A percentile compares a stretch with the other conserved stretches of the same genome.
Evolutionary conservation across 2,888 invertebrate species (phyloP).

Genomic region (Digitonthophagus gazella): DNA sequence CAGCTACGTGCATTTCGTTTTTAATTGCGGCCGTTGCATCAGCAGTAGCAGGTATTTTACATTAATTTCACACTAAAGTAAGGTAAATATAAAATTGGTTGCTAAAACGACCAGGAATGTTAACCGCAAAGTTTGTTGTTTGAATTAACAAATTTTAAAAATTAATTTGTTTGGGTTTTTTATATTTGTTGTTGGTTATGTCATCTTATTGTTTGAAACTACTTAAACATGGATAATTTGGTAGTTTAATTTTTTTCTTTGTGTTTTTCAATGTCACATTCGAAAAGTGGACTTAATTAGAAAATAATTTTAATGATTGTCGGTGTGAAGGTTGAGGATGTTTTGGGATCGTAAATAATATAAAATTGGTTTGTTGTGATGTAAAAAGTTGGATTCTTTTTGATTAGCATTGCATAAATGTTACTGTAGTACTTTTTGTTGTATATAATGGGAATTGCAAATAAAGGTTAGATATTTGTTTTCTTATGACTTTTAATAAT

Average conservation of each 20-base stretch:
- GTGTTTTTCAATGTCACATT: not conserved
- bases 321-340: too few species aligned
- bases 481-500: too few species aligned
- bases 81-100: too few species aligned
- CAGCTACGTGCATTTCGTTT: constrained; percentile 88
- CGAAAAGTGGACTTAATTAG: not conserved
- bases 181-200: not conserved
- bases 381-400: too few species aligned
- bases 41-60: constrained; percentile 78
- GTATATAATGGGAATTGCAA: too few species aligned
- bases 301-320: too few species aligned
- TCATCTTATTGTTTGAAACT: not conserved
- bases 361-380: too few species aligned
- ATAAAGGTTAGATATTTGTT: too few species aligned
- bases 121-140: not conserved
- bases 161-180: not conserved
- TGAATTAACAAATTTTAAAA: not conserved
- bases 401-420: too few species aligned
- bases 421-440: too few species aligned
- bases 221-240: not conserved
- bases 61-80: too few species aligned
- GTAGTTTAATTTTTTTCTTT: not conserved
- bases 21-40: constrained; percentile 90
- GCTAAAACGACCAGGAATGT: not conserved
- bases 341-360: too few species aligned